Conservation (phyloP, 2,113 vertebrate genomes). For the Phalacrocorax pelagicus region DNA sequence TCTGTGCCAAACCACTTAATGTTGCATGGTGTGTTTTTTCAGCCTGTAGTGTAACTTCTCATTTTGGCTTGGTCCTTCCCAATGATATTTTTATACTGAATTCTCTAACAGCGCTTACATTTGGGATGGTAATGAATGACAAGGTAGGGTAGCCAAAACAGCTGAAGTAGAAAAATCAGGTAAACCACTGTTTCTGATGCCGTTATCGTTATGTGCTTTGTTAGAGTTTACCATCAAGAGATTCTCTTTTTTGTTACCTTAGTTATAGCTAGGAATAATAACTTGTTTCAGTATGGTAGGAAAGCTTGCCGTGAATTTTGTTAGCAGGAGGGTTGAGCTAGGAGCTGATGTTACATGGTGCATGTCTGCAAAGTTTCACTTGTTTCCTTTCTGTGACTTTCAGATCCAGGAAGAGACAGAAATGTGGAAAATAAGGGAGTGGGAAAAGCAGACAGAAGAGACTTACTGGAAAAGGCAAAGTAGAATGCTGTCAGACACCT, state of each 20-base stretch:
- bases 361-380: background rate
- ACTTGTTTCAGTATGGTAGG: background rate
- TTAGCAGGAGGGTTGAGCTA: background rate
- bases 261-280: background rate
- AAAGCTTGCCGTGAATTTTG: background rate
- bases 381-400: background rate
- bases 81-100: background rate
- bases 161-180: background rate
- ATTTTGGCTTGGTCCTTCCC: background rate
- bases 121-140: background rate
- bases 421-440: slow-evolving; percentile 96
- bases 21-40: background rate
- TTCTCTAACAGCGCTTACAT: background rate
- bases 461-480: slow-evolving; percentile 71
- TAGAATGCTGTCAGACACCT: slow-evolving; percentile 68
- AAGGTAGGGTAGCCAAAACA: background rate
- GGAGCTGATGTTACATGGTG: background rate
- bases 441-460: slow-evolving; percentile 83
- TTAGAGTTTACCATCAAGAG: background rate
- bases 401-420: slow-evolving; percentile 96
- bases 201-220: background rate
- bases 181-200: background rate
- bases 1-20: background rate
- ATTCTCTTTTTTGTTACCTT: background rate
- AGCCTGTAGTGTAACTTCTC: background rate